These are phyloP conservation scores for Cordilura impudica DNA, from an alignment of 2,888 invertebrate genomes.

Conservation along the genomic window DNA sequence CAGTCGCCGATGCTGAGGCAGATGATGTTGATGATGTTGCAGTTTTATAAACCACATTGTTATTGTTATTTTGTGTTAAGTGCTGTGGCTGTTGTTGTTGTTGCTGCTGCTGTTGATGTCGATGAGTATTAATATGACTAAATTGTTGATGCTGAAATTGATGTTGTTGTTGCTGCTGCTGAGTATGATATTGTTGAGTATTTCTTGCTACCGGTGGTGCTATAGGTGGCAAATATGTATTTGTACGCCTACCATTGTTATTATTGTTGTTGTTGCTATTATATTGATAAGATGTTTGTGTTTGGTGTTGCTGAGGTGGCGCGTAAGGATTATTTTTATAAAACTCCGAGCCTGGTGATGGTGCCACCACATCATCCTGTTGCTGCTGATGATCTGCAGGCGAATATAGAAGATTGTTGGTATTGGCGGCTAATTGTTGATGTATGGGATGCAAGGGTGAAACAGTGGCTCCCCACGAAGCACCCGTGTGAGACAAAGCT, in stretches of 20 bases:
- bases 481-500: conserved; percentile 68
- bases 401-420: conserved; percentile 77
- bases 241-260: conserved; percentile 70
- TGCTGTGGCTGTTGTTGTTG: conserved; percentile 59
- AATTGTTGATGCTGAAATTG: conserved; percentile 63
- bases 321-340: conserved; percentile 78
- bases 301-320: conserved; percentile 69
- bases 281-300: conserved; percentile 65
- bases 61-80: conserved; percentile 61
- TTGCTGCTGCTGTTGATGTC: conserved; percentile 65
- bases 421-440: conserved; percentile 76
- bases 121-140: conserved; percentile 64
- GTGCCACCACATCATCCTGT: conserved; percentile 62
- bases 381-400: conserved; percentile 77
- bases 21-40: conserved; percentile 67
- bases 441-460: conserved; percentile 75
- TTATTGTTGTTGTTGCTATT: conserved; percentile 68
- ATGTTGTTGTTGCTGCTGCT: conserved; percentile 66
- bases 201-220: conserved; percentile 67
- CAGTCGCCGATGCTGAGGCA: conserved; percentile 59
- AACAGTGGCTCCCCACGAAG: conserved; percentile 75
- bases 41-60: conserved; percentile 68
- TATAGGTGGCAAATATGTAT: conserved; percentile 76
- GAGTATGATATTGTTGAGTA: conserved; percentile 70
- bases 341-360: conserved; percentile 69